Base-by-base conservation (phyloP, 2,888 invertebrate species). In the Julus scanicus region DNA sequence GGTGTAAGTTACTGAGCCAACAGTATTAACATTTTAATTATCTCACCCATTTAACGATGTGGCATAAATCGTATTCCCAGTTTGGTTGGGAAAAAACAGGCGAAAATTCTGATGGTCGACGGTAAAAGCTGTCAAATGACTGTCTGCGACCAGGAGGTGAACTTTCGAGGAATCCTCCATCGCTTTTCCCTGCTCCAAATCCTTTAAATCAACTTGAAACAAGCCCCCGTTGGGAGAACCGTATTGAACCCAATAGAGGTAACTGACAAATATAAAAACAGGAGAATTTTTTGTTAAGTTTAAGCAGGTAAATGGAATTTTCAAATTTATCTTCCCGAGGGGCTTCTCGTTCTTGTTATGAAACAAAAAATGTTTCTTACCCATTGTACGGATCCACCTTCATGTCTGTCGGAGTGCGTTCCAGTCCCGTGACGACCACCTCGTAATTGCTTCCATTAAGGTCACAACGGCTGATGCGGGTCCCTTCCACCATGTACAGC, bases 381-480 rank as follows among this genome's bases (percentile, higher is more conserved):
- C 98, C 98, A 92, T 98, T 98, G 91, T 96, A 95, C 53, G 98
- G 97, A 93, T 98, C 98, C 0, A 97, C 96, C 93, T 97, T 96
- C 90, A 98, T 94, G 91, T 97, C 96, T 88, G 94, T 94, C 0
- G 97, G 96, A 90, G 95, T 94, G 6, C 94, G 94, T 87, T 94
- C 93, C 88, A 97, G 94, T 0, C 95, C 95, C 15, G 95, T 95
- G 89, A 95, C 93, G 0, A 96, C 95, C 0, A 95, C 94, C 11
- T 95, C 94, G 89, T 95, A 93, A 88, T 94, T 94, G 90, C 94
- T 94, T 0, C 97, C 96, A 91, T 95, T 95, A 71, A 97, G 94
- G 91, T 95, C 95, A 91, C 96, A 96, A 87, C 96, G 93, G 88
- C 95, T 94, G 89, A 98, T 95, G 92, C 83, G 93, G 9, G 95